phyloP scores from a whole-genome alignment of 2,797 vertebrate genomes.

The Parauchenoglanis punctatus region DNA sequence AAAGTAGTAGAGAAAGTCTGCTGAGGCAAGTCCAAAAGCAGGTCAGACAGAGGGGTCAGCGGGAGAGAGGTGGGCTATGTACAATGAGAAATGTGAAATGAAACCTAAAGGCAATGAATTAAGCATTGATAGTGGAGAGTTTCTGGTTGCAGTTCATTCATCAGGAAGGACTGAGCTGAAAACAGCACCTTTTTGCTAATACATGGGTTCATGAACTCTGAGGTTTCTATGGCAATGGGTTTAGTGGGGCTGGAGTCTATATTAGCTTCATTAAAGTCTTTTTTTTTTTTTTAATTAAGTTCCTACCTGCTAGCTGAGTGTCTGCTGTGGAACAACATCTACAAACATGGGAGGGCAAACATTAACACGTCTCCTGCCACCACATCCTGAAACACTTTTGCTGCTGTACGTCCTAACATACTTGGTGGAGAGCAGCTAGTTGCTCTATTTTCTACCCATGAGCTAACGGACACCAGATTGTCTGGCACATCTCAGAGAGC shows the following conservation, averaged over 20 bases:
- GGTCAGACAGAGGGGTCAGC: slow-evolving; percentile 38
- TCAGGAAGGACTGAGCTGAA: slow-evolving; percentile 6
- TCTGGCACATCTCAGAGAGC: background rate
- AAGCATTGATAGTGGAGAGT: slow-evolving; percentile 20
- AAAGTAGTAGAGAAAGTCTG: slow-evolving; percentile 31
- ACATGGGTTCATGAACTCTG: slow-evolving; percentile 27
- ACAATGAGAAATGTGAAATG: slow-evolving; percentile 22
- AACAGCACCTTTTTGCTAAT: background rate
- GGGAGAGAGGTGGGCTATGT: background rate
- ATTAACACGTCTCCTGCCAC: background rate
- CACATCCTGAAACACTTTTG: background rate
- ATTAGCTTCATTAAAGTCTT: background rate
- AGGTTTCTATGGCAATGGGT: background rate
- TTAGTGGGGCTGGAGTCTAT: background rate
- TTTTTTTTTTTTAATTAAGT: background rate
- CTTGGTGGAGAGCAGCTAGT: background rate
- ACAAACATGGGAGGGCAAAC: background rate
- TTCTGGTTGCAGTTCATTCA: background rate
- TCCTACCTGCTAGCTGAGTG: background rate
- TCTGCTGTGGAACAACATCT: background rate
- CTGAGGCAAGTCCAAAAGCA: slow-evolving; percentile 39
- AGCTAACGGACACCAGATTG: background rate
- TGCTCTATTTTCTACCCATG: background rate
- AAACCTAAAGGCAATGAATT: slow-evolving; percentile 20
- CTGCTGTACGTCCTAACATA: background rate